Evolutionary conservation across 2,113 vertebrate species (phyloP).

Genomic region (Bagarius yarrelli): DNA sequence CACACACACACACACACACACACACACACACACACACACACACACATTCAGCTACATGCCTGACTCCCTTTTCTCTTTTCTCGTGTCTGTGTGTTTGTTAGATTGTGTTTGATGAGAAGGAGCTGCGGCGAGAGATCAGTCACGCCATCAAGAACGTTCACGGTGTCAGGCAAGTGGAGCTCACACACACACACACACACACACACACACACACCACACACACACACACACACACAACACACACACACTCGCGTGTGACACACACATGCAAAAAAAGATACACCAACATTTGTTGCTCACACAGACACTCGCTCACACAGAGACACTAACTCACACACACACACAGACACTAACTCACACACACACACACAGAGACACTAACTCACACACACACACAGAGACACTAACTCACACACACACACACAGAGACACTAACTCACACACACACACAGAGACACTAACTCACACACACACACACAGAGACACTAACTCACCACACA

Average conservation of each 20-base stretch:
- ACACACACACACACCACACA: neutral
- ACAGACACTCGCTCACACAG: neutral
- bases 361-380: neutral
- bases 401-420: too few species aligned
- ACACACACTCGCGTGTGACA: neutral
- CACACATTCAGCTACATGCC: neutral
- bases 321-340: neutral
- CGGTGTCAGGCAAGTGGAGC: slow-evolving; percentile 88
- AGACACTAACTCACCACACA: neutral
- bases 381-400: neutral
- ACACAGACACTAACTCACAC: neutral
- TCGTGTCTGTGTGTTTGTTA: slow-evolving; percentile 54
- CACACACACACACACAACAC: neutral
- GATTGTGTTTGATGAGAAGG: slow-evolving; percentile 98
- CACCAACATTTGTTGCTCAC: too few species aligned
- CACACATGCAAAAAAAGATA: too few species aligned
- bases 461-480: too few species aligned
- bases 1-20: neutral
- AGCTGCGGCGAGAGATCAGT: slow-evolving; percentile 90
- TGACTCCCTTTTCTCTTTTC: neutral
- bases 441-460: neutral
- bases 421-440: neutral
- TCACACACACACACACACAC: neutral
- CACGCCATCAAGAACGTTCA: slow-evolving; percentile 98
- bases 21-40: neutral